Evolutionary conservation across 2,797 vertebrate species (phyloP).

Genomic region (Protonibea diacanthus): DNA sequence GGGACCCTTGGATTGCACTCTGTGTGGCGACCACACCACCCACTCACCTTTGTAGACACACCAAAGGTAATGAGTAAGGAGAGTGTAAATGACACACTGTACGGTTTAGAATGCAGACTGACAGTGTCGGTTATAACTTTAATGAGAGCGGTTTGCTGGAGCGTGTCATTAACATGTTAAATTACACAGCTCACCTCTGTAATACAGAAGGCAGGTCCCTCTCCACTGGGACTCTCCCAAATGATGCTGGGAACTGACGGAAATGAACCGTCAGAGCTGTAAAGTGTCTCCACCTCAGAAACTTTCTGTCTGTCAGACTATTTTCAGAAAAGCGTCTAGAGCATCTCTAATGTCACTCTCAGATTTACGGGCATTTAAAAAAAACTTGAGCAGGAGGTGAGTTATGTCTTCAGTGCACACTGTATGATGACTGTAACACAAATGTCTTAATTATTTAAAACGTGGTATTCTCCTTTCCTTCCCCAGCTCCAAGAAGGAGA

Average conservation of each 20-base stretch:
- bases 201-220: constrained; percentile 34
- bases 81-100: neutral
- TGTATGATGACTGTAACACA: too few species aligned
- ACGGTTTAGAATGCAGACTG: neutral
- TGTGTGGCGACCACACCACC: too few species aligned
- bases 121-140: constrained; percentile 24
- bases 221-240: neutral
- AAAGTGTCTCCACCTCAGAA: neutral
- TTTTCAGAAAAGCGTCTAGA: neutral
- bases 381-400: too few species aligned
- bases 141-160: constrained; percentile 27
- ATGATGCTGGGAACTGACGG: constrained; percentile 23
- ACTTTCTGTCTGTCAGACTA: neutral
- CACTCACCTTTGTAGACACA: too few species aligned
- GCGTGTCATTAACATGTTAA: constrained; percentile 51
- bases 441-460: too few species aligned
- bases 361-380: neutral
- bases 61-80: neutral
- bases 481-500: too few species aligned
- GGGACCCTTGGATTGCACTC: too few species aligned
- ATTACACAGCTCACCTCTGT: constrained; percentile 56
- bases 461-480: too few species aligned
- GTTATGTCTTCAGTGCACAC: too few species aligned
- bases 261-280: neutral
- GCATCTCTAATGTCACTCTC: too few species aligned